These are phyloP conservation scores for Acropora tenuis DNA, from an alignment of 64 coral and sea anemone species.

Conservation along the genomic window DNA sequence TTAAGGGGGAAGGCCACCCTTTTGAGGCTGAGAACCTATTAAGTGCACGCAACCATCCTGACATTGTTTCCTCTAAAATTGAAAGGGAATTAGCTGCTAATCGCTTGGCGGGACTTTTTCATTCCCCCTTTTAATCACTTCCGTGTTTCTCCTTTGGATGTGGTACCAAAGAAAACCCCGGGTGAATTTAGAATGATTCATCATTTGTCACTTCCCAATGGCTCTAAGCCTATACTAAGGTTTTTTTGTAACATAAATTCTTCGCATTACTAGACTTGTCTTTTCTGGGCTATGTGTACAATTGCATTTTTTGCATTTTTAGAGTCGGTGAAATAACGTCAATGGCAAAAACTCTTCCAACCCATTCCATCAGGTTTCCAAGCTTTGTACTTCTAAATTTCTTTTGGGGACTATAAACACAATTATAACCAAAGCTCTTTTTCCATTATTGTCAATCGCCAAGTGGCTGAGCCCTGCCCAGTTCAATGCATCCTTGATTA, in stretches of 20 bases:
- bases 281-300: conserved; percentile 70
- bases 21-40: conserved; percentile 31
- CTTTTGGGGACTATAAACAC: conserved; percentile 62
- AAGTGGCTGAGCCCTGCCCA: conserved; percentile 30
- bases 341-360: neutral
- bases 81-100: neutral
- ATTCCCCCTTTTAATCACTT: neutral
- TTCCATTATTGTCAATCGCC: conserved; percentile 10
- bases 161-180: too few species aligned
- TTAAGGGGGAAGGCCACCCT: conserved; percentile 9
- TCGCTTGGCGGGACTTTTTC: conserved; percentile 51
- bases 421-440: conserved; percentile 52
- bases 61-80: conserved; percentile 26
- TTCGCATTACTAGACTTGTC: conserved; percentile 34
- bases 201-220: too few species aligned
- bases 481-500: conserved; percentile 44
- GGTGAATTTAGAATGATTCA: too few species aligned
- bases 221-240: conserved; percentile 15
- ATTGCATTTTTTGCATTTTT: conserved; percentile 10
- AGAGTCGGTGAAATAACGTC: conserved; percentile 58
- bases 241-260: neutral
- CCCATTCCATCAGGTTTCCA: conserved; percentile 1
- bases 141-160: too few species aligned
- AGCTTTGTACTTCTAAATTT: neutral
- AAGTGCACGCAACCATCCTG: neutral